Evolutionary conservation across 2,888 invertebrate species (phyloP), one percentile per base, ranked within the genome.

Genomic region (Orchesella flavescens): DNA sequence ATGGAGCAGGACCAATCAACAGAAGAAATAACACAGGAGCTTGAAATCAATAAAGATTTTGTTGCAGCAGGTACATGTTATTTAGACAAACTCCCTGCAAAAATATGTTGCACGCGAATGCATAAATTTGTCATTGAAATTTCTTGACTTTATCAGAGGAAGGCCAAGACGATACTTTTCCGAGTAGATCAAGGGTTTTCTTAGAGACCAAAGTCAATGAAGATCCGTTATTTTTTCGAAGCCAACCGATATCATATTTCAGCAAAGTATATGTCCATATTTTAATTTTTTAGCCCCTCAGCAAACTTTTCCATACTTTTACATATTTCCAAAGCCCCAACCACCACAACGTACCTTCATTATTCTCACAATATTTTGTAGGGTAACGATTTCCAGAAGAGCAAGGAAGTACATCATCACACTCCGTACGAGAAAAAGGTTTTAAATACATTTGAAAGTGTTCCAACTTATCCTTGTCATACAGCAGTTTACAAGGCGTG

Each of bases 401-500:
- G 71, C 46, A 78, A 78, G 13, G 21, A 68, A 44, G 61, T 71
- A 44, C 78, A 78, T 61, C 78, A 78, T 46, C 71, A 61, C 21
- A 78, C 78, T 7, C 49, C 57, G 44, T 59, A 71, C n/a, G 78
- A 78, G 21, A 69, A 71, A 24, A 61, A n/a, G 5, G 61, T 71
- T 21, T 61, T 78, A 71, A 71, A 10, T 19, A 59, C 69, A 17
- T 80, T 66, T 17, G 79, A 80, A 49, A 80, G 72, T 43, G 7
- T 65, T 34, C 46, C 79, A 10, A 46, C 63, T 19, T 63, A 73
- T 12, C 79, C 79, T 43, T 72, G 72, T 24, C 79, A 80, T 23
- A 80, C 72, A 3, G 46, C 73, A 44, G 73, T 72, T 43, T 80
- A 72, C 65, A 72, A 61, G 49, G 49, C 69, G 23, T 80, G 79